Evolutionary conservation across 2,888 invertebrate genomes (phyloP).

Genomic region (Drosophila formosana): DNA sequence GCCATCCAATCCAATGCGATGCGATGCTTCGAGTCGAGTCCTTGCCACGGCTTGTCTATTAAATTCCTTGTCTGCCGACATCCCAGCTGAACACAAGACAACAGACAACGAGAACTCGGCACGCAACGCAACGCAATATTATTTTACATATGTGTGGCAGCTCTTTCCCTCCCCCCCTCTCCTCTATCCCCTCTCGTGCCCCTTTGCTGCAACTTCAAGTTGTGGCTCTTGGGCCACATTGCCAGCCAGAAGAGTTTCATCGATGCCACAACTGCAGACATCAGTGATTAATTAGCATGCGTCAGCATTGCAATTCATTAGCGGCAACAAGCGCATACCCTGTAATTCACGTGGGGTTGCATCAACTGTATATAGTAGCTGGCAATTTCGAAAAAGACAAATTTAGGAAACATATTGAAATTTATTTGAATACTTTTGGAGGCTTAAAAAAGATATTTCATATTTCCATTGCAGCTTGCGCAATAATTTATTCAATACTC

Average conservation of each 20-base stretch:
- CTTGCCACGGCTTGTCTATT: conserved; percentile 39
- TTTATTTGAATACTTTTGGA: too few species aligned
- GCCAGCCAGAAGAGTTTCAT: conserved; percentile 1
- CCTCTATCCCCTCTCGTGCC: background rate
- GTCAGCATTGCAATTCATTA: background rate
- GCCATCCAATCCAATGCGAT: background rate
- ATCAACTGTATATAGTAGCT: too few species aligned
- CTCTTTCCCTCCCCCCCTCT: too few species aligned
- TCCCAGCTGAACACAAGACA: background rate
- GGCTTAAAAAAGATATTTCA: too few species aligned
- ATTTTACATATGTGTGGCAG: conserved; percentile 52
- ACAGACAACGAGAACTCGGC: conserved; percentile 39
- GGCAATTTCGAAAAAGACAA: too few species aligned
- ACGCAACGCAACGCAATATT: conserved; percentile 59
- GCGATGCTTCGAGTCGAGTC: background rate
- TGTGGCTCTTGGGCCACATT: conserved; percentile 1
- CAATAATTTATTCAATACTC: too few species aligned
- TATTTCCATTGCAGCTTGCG: too few species aligned
- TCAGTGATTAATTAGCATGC: conserved; percentile 12
- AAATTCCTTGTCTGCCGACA: conserved; percentile 59
- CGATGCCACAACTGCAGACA: background rate
- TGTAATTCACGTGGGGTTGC: background rate
- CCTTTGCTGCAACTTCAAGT: conserved; percentile 1
- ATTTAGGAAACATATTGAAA: too few species aligned
- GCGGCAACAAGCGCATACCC: background rate